These are phyloP conservation scores for Callipepla squamata DNA, from an alignment of 2,113 vertebrate species.

Conservation along the genomic window DNA sequence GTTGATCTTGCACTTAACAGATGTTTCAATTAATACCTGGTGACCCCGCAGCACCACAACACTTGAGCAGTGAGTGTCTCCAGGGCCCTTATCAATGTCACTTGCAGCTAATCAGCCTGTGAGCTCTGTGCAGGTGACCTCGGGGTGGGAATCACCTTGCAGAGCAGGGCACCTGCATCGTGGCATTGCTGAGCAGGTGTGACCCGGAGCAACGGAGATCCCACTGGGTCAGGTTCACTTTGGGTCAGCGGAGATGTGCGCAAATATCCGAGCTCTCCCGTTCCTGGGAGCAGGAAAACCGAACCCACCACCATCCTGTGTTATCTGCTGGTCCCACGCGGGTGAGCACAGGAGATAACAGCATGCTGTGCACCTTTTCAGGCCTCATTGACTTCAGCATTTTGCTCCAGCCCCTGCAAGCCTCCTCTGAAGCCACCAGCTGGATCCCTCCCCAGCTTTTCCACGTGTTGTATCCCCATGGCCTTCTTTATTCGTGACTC, in stretches of 20 bases:
- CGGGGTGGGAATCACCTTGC: not conserved
- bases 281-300: too few species aligned
- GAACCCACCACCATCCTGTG: not conserved
- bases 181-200: not conserved
- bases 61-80: not conserved
- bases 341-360: not conserved
- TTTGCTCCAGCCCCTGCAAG: not conserved
- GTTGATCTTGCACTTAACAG: not conserved
- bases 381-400: not conserved
- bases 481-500: not conserved
- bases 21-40: not conserved
- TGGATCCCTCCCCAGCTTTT: not conserved
- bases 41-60: not conserved
- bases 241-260: rapidly evolving
- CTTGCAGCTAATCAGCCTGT: not conserved
- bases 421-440: not conserved
- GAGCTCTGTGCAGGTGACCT: not conserved
- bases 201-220: not conserved
- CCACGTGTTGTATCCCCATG: not conserved
- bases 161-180: not conserved
- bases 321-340: not conserved
- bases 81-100: conserved; percentile 1
- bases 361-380: not conserved
- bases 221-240: rapidly evolving
- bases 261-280: not conserved